phyloP scores from a whole-genome alignment of 2,113 vertebrate species.

The Tachysurus vachellii region DNA sequence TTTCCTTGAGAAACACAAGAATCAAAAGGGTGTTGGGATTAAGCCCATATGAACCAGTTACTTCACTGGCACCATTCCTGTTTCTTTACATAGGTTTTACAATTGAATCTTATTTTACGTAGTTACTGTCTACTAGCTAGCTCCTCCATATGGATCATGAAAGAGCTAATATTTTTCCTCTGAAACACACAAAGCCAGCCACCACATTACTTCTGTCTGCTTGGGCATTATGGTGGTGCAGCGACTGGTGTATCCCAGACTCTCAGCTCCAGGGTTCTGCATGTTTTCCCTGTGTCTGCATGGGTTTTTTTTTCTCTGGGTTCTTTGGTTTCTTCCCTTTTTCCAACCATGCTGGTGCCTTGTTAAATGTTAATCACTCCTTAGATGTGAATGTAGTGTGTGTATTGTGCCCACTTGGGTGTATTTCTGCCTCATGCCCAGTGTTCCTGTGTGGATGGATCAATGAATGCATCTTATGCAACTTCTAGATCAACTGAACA shows the following conservation, averaged over 20 bases:
- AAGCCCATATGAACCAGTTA: background rate
- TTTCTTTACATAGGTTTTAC: background rate
- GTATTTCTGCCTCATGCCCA: background rate
- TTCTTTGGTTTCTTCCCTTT: background rate
- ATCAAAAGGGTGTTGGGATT: background rate
- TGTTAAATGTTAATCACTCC: background rate
- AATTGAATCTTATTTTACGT: background rate
- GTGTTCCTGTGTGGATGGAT: background rate
- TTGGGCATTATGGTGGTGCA: background rate
- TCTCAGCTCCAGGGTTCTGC: background rate
- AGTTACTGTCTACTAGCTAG: background rate
- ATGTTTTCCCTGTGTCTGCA: background rate
- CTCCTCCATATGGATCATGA: background rate
- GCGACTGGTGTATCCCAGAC: background rate
- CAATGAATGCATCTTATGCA: background rate
- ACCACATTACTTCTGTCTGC: background rate
- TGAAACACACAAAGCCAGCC: background rate
- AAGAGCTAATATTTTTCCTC: background rate
- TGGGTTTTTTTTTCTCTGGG: background rate
- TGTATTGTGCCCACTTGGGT: background rate
- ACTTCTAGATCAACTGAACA: background rate
- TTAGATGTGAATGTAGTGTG: background rate
- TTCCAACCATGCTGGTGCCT: background rate
- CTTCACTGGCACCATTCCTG: background rate
- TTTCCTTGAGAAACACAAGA: background rate